A percentile compares a stretch with the other conserved stretches of the same genome.
Conservation (phyloP, 2,113 vertebrate genomes). For the Lepus europaeus region DNA sequence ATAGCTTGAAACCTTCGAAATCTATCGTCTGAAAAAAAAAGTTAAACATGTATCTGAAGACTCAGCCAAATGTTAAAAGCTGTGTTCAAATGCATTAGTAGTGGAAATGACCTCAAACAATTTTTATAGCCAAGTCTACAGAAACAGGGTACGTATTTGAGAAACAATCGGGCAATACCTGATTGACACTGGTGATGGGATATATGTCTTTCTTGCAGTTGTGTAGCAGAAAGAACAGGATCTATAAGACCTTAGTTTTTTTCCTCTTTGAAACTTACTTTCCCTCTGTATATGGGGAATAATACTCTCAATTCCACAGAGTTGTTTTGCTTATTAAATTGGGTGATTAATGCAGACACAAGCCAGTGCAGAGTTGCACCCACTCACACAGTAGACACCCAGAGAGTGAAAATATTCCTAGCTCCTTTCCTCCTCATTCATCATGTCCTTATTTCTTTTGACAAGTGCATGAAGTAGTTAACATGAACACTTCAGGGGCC, state of each 20-base stretch:
- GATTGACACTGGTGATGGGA: background rate
- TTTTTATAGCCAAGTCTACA: background rate
- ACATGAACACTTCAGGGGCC: background rate
- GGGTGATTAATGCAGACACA: background rate
- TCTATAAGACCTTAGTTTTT: background rate
- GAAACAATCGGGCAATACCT: background rate
- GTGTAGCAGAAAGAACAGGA: background rate
- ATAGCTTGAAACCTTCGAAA: constrained; percentile 96
- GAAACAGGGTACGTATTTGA: background rate
- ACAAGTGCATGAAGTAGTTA: background rate
- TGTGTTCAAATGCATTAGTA: constrained; percentile 5
- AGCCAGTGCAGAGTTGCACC: background rate
- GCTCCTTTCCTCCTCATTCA: background rate
- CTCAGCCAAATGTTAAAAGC: background rate
- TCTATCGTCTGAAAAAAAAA: constrained; percentile 92
- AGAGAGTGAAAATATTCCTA: background rate
- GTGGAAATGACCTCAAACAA: background rate
- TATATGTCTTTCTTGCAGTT: background rate
- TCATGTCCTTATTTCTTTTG: background rate
- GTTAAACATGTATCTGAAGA: background rate
- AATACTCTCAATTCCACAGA: background rate
- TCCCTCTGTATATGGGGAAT: background rate
- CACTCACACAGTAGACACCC: background rate
- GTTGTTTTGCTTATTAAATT: background rate
- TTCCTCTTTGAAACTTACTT: background rate